Conservation (phyloP, 2,113 vertebrate genomes). For the Equus przewalskii region DNA sequence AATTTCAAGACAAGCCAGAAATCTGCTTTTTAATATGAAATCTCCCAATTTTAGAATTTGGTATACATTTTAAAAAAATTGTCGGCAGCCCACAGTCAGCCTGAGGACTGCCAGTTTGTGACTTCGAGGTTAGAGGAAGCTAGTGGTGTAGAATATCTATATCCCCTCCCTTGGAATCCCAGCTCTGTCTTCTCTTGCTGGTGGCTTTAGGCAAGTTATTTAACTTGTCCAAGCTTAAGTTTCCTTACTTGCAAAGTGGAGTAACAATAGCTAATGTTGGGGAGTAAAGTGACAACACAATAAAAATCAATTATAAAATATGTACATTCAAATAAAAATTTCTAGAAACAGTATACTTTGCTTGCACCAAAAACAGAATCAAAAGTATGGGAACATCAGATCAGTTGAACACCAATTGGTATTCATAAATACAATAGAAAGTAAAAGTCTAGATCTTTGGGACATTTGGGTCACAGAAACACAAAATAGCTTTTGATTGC, state of each 20-base stretch:
- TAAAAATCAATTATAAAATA: not conserved
- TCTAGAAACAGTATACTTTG: not conserved
- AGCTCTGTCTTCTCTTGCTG: not conserved
- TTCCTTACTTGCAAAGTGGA: not conserved
- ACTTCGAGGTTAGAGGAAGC: not conserved
- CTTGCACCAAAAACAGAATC: not conserved
- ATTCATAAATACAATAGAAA: not conserved
- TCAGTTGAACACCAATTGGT: not conserved
- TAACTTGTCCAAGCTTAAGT: not conserved
- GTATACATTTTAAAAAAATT: not conserved
- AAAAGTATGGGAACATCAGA: not conserved
- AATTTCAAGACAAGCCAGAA: slow-evolving; percentile 37
- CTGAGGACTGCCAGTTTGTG: not conserved
- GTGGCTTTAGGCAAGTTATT: not conserved
- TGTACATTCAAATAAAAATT: not conserved
- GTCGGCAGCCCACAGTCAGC: not conserved
- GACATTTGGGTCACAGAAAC: slow-evolving; percentile 1
- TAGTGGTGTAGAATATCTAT: not conserved
- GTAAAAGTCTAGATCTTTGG: not conserved
- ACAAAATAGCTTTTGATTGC: not conserved
- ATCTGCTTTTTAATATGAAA: slow-evolving; percentile 6
- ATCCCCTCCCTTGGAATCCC: not conserved
- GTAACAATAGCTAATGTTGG: not conserved
- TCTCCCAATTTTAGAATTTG: slow-evolving; percentile 32
- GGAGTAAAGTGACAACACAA: not conserved